Base-by-base conservation (phyloP, 2,888 invertebrate species). In the Heliconius cydno region DNA sequence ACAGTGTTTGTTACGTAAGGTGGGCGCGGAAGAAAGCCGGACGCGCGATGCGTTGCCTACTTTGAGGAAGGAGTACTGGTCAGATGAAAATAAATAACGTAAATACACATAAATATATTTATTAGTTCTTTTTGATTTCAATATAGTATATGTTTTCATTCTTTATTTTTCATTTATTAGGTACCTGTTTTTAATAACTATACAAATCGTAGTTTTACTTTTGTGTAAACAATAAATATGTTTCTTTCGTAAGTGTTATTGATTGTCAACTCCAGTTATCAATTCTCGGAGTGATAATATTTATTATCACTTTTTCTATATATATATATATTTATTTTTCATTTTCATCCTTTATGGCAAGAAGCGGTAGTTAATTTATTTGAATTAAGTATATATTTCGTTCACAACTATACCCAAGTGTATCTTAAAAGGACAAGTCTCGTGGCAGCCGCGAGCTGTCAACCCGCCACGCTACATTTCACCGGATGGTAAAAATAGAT, bases 11-110 rank as follows among this genome's bases (percentile, higher is more conserved):
- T 84, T 83, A 67, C 79, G 81, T 38, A 83, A 83, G 73, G 76
- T 67, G 72, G 79, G 81, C 67, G 74, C 65, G 75, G 77, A 77
- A 77, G 81, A 84, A 83, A 84, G 84, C 82, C 83, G 83, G 81
- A 83, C 82, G 73, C 46, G 22, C 81, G 76, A 78, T 72, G 81
- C 77, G 81, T 77, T 79, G 80, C 82, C 83, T 74, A 83, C 81
- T 80, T 77, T 63, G 78, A 52, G 78, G 74, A 77, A 65, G 65
- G 41, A 25, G 70, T 72, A 76, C 71, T 72, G 30, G 60, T 22
- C 52, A n/a, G n/a, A 4, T 5, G 25, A 76, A 34, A 52, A 67
- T 67, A n/a, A 15, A 52, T 34, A 12, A 41, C 13, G 13, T 15
- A 28, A 65, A 25, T 25, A 63, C n/a, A 9, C 10, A n/a, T 60